A percentile compares a stretch with the other conserved stretches of the same genome.
phyloP scores from a whole-genome alignment of 2,113 vertebrate species.

The Donacobius atricapilla region DNA sequence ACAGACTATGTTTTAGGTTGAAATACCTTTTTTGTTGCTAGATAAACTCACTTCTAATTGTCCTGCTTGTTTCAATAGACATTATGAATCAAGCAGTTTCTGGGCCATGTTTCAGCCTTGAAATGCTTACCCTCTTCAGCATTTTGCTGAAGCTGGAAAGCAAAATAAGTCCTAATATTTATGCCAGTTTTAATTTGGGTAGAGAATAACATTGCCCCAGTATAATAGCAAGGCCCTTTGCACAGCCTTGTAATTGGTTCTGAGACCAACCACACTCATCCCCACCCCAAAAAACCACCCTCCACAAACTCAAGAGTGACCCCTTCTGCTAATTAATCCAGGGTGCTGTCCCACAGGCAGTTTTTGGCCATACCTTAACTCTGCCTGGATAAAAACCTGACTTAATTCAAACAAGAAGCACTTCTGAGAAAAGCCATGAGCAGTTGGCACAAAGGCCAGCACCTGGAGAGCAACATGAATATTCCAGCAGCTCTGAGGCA shows the following conservation, averaged over 20 bases:
- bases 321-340: not conserved
- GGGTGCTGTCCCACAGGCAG: not conserved
- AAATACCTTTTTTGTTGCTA: not conserved
- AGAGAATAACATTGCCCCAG: not conserved
- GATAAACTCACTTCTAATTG: not conserved
- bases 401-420: not conserved
- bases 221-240: not conserved
- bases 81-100: not conserved
- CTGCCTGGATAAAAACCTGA: not conserved
- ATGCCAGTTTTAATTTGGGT: not conserved
- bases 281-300: not conserved
- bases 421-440: not conserved
- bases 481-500: not conserved
- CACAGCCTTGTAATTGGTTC: not conserved
- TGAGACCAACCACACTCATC: not conserved
- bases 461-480: not conserved
- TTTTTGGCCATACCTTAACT: not conserved
- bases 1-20: not conserved
- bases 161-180: not conserved
- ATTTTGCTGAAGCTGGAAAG: not conserved
- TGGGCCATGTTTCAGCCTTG: not conserved
- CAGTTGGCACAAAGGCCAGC: not conserved
- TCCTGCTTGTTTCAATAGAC: not conserved
- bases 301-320: conserved; percentile 11
- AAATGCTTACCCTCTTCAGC: not conserved